Conservation (phyloP, 1,140 invertebrate genomes). For the Teleogryllus occipitalis region DNA sequence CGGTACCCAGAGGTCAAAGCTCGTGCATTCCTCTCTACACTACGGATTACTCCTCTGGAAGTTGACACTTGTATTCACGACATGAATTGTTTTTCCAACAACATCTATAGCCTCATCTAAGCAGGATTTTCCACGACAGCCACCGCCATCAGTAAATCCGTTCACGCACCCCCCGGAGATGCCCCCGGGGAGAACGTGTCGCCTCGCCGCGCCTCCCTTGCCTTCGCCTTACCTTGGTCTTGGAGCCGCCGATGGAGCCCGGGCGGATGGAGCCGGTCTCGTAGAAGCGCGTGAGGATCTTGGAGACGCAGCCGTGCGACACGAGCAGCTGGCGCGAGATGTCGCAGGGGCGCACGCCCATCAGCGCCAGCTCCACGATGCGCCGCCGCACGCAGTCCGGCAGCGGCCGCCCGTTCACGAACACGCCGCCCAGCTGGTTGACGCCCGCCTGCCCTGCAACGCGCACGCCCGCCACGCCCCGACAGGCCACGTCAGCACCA, state of each 20-base stretch:
- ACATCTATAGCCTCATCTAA: too few species aligned
- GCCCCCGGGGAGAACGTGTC: not conserved
- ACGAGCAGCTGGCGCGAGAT: conserved; percentile 91
- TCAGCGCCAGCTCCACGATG: conserved; percentile 86
- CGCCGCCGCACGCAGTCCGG: conserved; percentile 87
- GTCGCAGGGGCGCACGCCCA: conserved; percentile 89
- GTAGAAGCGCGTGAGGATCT: conserved; percentile 94
- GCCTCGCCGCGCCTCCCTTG: not conserved
- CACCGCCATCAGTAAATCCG: too few species aligned
- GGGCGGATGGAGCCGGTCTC: conserved; percentile 88
- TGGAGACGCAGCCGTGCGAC: conserved; percentile 93
- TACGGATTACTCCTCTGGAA: too few species aligned
- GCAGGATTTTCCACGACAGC: too few species aligned
- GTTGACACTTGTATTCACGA: too few species aligned
- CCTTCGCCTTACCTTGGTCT: conserved; percentile 66
- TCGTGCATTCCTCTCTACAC: too few species aligned
- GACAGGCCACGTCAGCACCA: too few species aligned
- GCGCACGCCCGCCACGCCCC: not conserved
- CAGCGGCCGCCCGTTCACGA: conserved; percentile 89
- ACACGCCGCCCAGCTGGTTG: conserved; percentile 92
- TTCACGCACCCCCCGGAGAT: too few species aligned
- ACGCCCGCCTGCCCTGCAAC: conserved; percentile 83
- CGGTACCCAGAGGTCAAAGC: too few species aligned
- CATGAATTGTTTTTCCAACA: too few species aligned
- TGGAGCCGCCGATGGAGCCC: conserved; percentile 81